phyloP scores from a whole-genome alignment of 1,140 invertebrate species.

The Berghia stephanieae region DNA sequence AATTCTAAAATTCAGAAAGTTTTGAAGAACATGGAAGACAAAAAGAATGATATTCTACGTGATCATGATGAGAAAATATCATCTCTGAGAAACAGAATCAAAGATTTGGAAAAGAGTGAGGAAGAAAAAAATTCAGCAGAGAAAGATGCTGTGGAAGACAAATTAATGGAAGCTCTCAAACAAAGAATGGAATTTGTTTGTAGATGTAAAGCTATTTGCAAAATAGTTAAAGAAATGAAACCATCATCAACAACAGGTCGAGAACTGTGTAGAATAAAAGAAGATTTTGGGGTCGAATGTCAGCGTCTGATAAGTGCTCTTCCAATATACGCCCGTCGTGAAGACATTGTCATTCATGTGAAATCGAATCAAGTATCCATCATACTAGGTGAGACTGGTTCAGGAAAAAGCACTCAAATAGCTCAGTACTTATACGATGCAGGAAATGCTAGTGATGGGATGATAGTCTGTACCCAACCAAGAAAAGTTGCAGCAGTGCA shows the following conservation, averaged over 20 bases:
- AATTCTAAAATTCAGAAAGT: too few species aligned
- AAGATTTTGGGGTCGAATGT: conserved; percentile 50
- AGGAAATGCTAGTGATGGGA: conserved; percentile 72
- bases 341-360: conserved; percentile 50
- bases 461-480: conserved; percentile 75
- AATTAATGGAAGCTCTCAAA: conserved; percentile 43
- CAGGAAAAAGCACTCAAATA: conserved; percentile 75
- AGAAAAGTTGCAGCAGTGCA: conserved; percentile 61
- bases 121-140: too few species aligned
- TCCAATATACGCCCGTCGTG: conserved; percentile 57
- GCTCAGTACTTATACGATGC: conserved; percentile 57
- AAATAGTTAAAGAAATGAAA: conserved; percentile 31
- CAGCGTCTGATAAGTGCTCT: conserved; percentile 42
- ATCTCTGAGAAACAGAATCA: too few species aligned
- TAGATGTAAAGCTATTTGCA: conserved; percentile 26
- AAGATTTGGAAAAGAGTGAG: too few species aligned
- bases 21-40: too few species aligned
- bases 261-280: conserved; percentile 36
- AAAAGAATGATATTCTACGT: too few species aligned
- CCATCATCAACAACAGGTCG: conserved; percentile 23
- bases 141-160: conserved; percentile 47
- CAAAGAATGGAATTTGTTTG: conserved; percentile 46
- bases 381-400: conserved; percentile 95
- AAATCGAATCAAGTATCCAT: conserved; percentile 70
- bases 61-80: too few species aligned